Evolutionary conservation across 2,113 vertebrate genomes (phyloP), one percentile per base, ranked within the genome.

Genomic region (Amphiprion ocellaris): DNA sequence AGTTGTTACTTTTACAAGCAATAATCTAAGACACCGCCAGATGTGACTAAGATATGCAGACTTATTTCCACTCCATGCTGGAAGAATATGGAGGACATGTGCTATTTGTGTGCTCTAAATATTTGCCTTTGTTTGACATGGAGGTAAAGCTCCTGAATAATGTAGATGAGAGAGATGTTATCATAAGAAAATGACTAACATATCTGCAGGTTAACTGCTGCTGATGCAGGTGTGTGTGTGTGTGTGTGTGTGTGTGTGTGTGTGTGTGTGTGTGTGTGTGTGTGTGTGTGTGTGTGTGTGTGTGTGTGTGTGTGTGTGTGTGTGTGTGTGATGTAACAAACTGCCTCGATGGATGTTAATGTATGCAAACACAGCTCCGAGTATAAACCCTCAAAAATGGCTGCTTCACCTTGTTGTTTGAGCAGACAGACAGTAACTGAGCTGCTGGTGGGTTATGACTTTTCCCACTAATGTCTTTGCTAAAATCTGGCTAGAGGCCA

Each of bases 401-500:
- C 56, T 16, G 28, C 68, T 49, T 85, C 63, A 54, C 72, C 21
- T 53, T 11, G 30, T 74, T 77, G 77, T 90, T 86, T 84, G 62
- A 64, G 69, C 65, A 67, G 81, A 87, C 68, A 72, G 74, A 87
- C 68, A 72, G 74, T 61, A 83, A 82, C 70, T 41, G 39, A 83
- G 62, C 58, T 81, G 73, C 60, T 10, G 15, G 67, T 86, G 77
- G 78, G 90, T 90, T 91, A 80, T 82, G 86, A 84, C 87, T 93
- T 92, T 77, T 84, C 87, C 76, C 66, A 73, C 82, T 89, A 88
- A 93, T 87, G 85, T 89, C 85, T 92, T 91, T 89, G 77, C 85
- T 87, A 60, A 85, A 71, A 73, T 82, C 85, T 93, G 92, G 92
- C 87, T 54, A 28, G 56, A 15, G 59, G 87, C 89, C 86, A 92